Evolutionary conservation across 2,113 vertebrate species (phyloP), one percentile per base, ranked within the genome.

Genomic region (Epinephelus lanceolatus): DNA sequence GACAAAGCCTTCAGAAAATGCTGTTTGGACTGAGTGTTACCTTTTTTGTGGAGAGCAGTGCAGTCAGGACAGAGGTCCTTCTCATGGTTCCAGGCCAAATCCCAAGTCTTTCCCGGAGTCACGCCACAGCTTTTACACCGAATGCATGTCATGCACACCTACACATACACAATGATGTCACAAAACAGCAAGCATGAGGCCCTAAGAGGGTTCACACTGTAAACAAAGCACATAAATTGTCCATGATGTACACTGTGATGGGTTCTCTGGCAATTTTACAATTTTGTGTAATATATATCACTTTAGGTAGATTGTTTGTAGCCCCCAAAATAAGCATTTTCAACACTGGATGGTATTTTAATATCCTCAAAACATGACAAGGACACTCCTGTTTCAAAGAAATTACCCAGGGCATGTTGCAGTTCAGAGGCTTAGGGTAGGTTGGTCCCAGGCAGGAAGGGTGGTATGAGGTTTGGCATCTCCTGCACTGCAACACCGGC

Each of bases 81-180:
- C 40, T 97, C 96, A 25, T 96, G 96, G 65, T 97, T 97, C 96
- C 97, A 97, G 70, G 94, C 91, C 6, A 95, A 86, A 17, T 96
- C 96, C 93, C 95, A 96, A 66, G 94, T 95, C 88, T 96, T 97
- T 69, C 96, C 97, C n/a, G 96, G 96, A 56, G 96, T 96, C 5
- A 96, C 96, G 1, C 97, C 97, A 27, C 97, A 98, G 92, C 97
- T 97, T 87, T 96, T 97, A 90, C 97, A 98, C n/a, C 97, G 95
- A 76, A 98, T 95, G 42, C 97, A 98, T 5, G 96, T 95, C 81
- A 97, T 97, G 68, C 97, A 98, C 68, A 97, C 94, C 97, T 98
- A 66, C 6, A 85, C 15, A 85, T 57, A 85, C 4, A 72, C 25
- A 88, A 30, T 4, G 17, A 69, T 7, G 57, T 76, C 52, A 81